Evolutionary conservation across 2,113 vertebrate species (phyloP).

Genomic region (Cavia porcellus): DNA sequence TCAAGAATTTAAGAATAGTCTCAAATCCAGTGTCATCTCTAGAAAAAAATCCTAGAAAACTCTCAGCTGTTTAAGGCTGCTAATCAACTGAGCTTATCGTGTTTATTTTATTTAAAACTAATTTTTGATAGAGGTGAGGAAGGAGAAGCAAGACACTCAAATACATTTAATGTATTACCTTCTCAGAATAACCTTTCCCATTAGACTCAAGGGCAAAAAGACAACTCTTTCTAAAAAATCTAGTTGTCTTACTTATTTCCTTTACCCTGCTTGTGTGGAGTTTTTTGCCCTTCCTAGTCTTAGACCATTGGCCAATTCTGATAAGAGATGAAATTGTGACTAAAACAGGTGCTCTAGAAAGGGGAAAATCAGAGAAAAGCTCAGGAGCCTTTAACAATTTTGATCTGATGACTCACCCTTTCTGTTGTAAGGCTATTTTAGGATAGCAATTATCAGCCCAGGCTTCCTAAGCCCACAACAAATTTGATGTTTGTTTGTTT

Average conservation of each 20-base stretch:
- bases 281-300: not conserved
- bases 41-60: constrained; percentile 48
- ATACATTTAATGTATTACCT: not conserved
- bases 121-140: constrained; percentile 18
- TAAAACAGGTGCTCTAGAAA: not conserved
- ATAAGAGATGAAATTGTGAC: not conserved
- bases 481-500: not conserved
- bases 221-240: constrained; percentile 2
- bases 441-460: not conserved
- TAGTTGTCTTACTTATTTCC: not conserved
- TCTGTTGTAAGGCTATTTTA: not conserved
- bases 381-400: not conserved
- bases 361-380: not conserved
- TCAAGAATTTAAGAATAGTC: constrained; percentile 36
- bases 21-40: not conserved
- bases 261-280: not conserved
- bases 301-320: not conserved
- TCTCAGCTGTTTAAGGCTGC: not conserved
- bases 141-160: constrained; percentile 36
- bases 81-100: not conserved
- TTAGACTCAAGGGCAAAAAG: constrained; percentile 31
- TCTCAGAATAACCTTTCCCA: not conserved
- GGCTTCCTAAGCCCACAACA: not conserved
- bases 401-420: not conserved
- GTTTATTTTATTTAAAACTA: constrained; percentile 54